Percentiles rank a stretch among this genome's conserved stretches.
Evolutionary conservation across 1,140 invertebrate genomes (phyloP).

Genomic region (Cylas formicarius): DNA sequence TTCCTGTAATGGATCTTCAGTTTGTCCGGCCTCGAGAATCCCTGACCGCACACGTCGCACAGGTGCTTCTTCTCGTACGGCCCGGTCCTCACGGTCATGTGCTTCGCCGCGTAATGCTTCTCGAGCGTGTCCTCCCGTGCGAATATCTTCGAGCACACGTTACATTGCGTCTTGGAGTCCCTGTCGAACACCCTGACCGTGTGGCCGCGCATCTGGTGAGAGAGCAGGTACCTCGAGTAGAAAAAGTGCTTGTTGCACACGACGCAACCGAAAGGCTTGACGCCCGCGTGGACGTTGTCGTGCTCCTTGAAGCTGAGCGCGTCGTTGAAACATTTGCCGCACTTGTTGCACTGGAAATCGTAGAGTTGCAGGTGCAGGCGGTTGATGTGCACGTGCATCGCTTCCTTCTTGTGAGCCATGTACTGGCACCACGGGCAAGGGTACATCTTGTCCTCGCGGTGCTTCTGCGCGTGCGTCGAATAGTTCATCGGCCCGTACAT

Average conservation of each 20-base stretch:
- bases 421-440: constrained; percentile 31
- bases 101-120: constrained; percentile 47
- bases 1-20: constrained; percentile 54
- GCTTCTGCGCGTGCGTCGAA: constrained; percentile 28
- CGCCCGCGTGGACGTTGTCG: constrained; percentile 57
- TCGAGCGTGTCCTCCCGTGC: constrained; percentile 43
- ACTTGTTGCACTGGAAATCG: constrained; percentile 44
- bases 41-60: constrained; percentile 50
- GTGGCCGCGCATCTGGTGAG: constrained; percentile 42
- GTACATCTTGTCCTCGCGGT: constrained; percentile 22
- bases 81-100: constrained; percentile 41
- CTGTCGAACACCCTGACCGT: constrained; percentile 33
- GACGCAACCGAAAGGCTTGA: constrained; percentile 57
- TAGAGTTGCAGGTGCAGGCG: constrained; percentile 34
- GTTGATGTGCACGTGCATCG: constrained; percentile 29
- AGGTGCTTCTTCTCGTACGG: constrained; percentile 39
- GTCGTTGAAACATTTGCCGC: constrained; percentile 46
- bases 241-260: constrained; percentile 56
- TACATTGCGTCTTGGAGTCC: constrained; percentile 30
- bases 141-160: constrained; percentile 42
- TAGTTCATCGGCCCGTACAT: constrained; percentile 29
- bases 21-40: constrained; percentile 52
- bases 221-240: constrained; percentile 45
- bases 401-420: constrained; percentile 24
- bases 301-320: constrained; percentile 44